Conservation (phyloP, 2,113 vertebrate genomes). For the Psittacus erithacus region DNA sequence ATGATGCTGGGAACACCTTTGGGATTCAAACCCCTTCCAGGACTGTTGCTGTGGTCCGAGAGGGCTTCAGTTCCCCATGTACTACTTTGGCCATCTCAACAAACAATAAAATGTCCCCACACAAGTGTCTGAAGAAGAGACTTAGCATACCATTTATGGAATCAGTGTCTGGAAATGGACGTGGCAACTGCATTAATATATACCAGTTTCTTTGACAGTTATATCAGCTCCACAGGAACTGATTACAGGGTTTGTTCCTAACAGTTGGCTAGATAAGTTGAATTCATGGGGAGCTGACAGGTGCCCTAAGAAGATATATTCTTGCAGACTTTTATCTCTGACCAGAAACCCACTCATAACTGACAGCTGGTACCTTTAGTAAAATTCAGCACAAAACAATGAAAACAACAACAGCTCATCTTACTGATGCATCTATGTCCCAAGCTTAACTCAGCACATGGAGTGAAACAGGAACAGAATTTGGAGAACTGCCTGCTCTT, state of each 20-base stretch:
- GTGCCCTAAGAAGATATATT: neutral
- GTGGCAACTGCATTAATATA: neutral
- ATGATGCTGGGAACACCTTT: neutral
- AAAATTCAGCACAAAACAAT: neutral
- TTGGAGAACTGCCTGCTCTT: neutral
- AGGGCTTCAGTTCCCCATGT: neutral
- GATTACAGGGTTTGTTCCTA: conserved; percentile 4
- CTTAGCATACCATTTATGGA: neutral
- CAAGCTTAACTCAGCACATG: neutral
- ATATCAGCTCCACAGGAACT: neutral
- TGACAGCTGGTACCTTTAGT: neutral
- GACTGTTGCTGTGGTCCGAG: accelerated
- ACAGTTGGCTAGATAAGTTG: neutral
- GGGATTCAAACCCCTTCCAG: neutral
- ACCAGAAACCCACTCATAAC: neutral
- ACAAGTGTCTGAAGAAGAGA: neutral
- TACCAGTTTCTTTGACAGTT: neutral
- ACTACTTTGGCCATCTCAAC: neutral
- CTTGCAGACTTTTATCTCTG: neutral
- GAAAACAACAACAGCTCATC: neutral
- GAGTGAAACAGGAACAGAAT: neutral
- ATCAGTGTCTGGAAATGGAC: neutral
- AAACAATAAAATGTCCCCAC: neutral
- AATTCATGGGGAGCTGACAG: neutral
- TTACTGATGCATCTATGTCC: neutral